Percentiles rank a stretch among this genome's conserved stretches.
phyloP scores from a whole-genome alignment of 2,797 vertebrate genomes.

The Bradypus variegatus region DNA sequence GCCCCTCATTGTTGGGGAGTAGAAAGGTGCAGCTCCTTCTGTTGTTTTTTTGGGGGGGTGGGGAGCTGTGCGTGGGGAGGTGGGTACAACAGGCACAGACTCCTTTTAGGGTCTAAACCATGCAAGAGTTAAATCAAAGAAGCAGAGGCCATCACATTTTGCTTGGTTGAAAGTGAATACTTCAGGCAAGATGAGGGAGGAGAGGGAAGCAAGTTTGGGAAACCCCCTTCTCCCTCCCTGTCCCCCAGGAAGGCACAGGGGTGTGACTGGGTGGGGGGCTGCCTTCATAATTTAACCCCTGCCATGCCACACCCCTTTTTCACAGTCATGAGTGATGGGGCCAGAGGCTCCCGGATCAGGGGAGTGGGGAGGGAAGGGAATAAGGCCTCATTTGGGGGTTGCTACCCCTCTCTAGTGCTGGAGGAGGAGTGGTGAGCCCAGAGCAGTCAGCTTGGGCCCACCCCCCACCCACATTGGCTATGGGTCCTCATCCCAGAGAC shows the following conservation, averaged over 20 bases:
- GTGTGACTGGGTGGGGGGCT: neutral
- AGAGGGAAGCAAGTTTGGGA: neutral
- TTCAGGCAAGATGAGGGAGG: neutral
- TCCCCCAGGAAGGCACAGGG: neutral
- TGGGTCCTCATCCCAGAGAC: constrained; percentile 94
- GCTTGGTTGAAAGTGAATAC: neutral
- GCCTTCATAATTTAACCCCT: neutral
- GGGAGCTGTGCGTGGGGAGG: neutral
- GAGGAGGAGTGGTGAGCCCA: neutral
- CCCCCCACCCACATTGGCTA: constrained; percentile 63
- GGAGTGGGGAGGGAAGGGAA: neutral
- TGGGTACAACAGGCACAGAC: neutral
- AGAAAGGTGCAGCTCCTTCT: neutral
- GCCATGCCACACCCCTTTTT: neutral
- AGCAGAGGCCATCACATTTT: neutral
- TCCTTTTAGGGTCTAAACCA: neutral
- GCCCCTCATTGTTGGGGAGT: neutral
- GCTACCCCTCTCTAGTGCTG: neutral
- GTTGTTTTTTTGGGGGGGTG: neutral
- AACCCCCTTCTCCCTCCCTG: neutral
- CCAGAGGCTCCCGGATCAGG: neutral
- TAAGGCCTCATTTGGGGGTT: constrained; percentile 34
- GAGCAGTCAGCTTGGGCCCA: neutral
- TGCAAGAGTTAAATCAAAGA: neutral
- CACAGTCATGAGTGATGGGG: constrained; percentile 9